These are phyloP conservation scores for Ctenomys sociabilis DNA, from an alignment of 2,113 vertebrate genomes.

Conservation along the genomic window DNA sequence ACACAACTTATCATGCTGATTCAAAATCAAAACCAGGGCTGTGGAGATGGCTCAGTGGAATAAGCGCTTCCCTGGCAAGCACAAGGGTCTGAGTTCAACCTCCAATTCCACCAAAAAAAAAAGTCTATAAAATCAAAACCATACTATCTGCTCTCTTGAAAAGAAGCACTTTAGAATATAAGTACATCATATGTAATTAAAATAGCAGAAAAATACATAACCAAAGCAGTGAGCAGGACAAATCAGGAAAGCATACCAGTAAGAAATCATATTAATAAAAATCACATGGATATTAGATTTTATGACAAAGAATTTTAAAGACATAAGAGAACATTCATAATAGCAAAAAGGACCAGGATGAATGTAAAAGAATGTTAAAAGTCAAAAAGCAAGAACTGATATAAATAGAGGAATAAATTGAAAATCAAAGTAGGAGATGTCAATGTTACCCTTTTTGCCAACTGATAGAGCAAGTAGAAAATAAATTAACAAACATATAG, in stretches of 20 bases:
- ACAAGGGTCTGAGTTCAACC: too few species aligned
- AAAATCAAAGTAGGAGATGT: neutral
- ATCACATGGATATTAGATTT: neutral
- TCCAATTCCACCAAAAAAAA: too few species aligned
- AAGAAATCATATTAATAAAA: neutral
- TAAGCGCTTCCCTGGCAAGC: too few species aligned
- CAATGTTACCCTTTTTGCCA: neutral
- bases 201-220: neutral
- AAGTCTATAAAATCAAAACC: neutral
- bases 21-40: too few species aligned
- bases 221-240: neutral
- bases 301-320: neutral
- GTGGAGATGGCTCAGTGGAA: too few species aligned
- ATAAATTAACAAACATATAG: neutral
- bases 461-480: neutral
- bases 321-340: neutral
- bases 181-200: neutral
- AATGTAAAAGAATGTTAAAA: constrained; percentile 28
- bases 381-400: neutral
- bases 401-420: neutral
- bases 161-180: neutral
- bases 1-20: neutral
- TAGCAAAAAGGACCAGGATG: neutral
- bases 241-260: neutral
- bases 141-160: neutral